A percentile compares a stretch with the other conserved stretches of the same genome.
Evolutionary conservation across 2,797 vertebrate species (phyloP).

Genomic region (Neopelma chrysocephalum): DNA sequence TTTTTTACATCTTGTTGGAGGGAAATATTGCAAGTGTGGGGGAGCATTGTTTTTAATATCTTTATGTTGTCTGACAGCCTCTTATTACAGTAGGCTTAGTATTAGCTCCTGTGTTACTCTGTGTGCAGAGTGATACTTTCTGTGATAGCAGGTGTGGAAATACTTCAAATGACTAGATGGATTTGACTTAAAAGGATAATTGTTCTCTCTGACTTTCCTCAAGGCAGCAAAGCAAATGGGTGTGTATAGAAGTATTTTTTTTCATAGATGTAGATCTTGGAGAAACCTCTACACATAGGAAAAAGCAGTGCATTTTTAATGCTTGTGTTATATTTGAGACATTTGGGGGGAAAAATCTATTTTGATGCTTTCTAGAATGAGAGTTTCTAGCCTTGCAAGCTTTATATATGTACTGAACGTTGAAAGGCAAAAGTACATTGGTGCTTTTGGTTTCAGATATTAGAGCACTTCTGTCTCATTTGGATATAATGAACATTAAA

Average conservation of each 20-base stretch:
- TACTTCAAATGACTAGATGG: neutral
- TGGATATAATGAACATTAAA: constrained; percentile 28
- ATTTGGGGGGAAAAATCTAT: neutral
- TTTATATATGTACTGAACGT: neutral
- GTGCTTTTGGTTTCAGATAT: constrained; percentile 4
- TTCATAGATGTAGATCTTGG: neutral
- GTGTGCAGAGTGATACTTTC: neutral
- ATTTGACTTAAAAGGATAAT: neutral
- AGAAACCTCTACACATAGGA: neutral
- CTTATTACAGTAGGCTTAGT: neutral
- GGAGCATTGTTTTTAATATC: neutral
- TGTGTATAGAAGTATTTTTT: neutral
- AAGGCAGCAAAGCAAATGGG: neutral
- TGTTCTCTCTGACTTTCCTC: neutral
- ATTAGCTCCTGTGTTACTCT: neutral
- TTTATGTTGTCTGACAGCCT: neutral
- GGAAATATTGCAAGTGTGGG: neutral
- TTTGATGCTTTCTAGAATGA: neutral
- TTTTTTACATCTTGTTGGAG: neutral
- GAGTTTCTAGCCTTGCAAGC: neutral
- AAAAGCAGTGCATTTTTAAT: neutral
- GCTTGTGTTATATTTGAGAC: neutral
- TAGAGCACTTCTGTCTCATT: neutral
- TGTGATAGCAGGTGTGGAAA: neutral
- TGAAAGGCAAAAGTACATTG: constrained; percentile 1